phyloP scores from a whole-genome alignment of 2,113 vertebrate species.

The Megaleporinus macrocephalus region DNA sequence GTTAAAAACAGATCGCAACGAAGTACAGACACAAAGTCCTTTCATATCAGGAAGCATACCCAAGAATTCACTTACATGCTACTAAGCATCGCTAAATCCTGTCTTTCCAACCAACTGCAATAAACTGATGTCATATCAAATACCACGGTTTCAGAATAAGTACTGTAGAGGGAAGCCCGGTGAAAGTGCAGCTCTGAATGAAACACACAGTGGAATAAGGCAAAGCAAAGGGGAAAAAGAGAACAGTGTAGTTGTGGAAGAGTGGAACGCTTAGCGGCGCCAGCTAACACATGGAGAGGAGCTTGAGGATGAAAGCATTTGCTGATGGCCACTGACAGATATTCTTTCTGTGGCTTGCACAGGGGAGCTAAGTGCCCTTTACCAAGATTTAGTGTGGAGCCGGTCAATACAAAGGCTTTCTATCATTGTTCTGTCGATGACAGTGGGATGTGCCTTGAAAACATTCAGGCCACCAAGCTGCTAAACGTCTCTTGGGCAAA shows the following conservation, averaged over 20 bases:
- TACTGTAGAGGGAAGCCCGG: background rate
- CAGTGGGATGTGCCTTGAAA: slow-evolving; percentile 67
- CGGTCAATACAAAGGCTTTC: slow-evolving; percentile 67
- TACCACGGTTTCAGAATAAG: background rate
- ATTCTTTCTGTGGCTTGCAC: slow-evolving; percentile 72
- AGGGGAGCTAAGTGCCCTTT: slow-evolving; percentile 78
- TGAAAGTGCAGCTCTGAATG: background rate
- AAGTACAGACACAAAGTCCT: background rate
- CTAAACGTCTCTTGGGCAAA: slow-evolving; percentile 42
- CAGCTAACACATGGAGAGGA: slow-evolving; percentile 64
- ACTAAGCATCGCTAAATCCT: background rate
- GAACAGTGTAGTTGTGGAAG: slow-evolving; percentile 14
- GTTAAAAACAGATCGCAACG: background rate
- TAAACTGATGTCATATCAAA: background rate
- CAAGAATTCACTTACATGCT: background rate
- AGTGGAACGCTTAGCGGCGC: background rate
- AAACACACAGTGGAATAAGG: background rate
- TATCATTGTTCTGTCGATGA: slow-evolving; percentile 78
- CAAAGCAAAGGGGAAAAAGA: slow-evolving; percentile 13
- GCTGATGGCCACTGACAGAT: slow-evolving; percentile 76
- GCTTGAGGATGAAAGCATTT: slow-evolving; percentile 73
- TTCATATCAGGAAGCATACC: background rate
- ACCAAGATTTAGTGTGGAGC: slow-evolving; percentile 76
- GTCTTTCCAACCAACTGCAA: background rate
- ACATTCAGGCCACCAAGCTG: slow-evolving; percentile 59